These are phyloP conservation scores for Sylvilagus bachmani DNA, from an alignment of 2,113 vertebrate species.

Conservation along the genomic window DNA sequence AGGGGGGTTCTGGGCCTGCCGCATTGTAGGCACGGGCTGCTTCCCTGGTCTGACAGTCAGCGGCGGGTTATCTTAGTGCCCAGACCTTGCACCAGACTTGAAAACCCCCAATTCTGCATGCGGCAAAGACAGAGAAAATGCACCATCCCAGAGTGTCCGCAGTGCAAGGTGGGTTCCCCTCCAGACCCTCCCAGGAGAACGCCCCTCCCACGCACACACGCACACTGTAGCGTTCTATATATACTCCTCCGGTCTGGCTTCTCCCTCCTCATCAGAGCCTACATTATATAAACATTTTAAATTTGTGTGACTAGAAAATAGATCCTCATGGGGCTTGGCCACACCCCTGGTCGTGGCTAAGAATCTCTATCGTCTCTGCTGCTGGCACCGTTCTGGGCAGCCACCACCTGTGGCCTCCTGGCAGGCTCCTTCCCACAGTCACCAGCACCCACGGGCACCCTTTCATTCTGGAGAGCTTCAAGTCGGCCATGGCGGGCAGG, in stretches of 20 bases:
- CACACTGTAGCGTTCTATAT: neutral
- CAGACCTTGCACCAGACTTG: neutral
- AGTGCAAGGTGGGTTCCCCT: neutral
- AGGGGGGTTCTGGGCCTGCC: too few relatives aligned
- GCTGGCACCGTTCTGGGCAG: neutral
- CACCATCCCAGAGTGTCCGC: neutral
- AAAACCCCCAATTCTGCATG: neutral
- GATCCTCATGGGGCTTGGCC: neutral
- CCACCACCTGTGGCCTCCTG: too few relatives aligned
- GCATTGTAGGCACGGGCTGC: too few relatives aligned
- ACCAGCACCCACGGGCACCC: too few relatives aligned
- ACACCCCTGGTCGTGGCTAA: neutral
- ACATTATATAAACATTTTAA: neutral
- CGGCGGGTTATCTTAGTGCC: too few relatives aligned
- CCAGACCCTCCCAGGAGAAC: rapidly evolving
- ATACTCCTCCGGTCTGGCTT: neutral
- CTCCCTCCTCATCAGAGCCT: neutral
- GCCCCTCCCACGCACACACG: too few relatives aligned
- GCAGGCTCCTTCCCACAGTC: neutral
- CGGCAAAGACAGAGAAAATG: neutral
- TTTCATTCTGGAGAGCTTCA: too few relatives aligned
- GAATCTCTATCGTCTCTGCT: neutral
- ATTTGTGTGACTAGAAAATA: constrained; percentile 25
- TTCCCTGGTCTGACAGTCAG: too few relatives aligned
- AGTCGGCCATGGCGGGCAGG: too few relatives aligned